These are phyloP conservation scores for Tiliacea aurago DNA, from an alignment of 2,888 invertebrate genomes.

Conservation along the genomic window DNA sequence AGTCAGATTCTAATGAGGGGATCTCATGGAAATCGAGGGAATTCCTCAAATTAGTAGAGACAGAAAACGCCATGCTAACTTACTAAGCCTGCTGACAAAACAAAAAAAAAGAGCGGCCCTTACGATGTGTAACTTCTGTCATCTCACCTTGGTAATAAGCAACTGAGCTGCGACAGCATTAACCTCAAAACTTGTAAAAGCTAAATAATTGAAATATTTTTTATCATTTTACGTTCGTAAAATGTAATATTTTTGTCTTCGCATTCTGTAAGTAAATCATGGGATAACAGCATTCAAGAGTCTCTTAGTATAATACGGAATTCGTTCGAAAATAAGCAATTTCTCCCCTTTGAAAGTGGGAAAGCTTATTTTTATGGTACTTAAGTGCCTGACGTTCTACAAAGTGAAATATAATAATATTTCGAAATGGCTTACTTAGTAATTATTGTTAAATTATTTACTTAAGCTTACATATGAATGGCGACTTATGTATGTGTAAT, in stretches of 20 bases:
- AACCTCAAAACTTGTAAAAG: no score
- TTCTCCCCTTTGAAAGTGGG: slow-evolving; percentile 5
- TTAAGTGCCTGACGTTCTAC: neutral
- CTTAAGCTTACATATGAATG: slow-evolving; percentile 4
- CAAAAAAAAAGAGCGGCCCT: neutral
- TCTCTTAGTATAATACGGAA: slow-evolving; percentile 26
- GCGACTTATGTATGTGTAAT: neutral
- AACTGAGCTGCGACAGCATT: no score
- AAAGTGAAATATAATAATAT: slow-evolving; percentile 1
- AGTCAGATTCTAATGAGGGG: no score
- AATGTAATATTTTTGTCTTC: slow-evolving; percentile 38
- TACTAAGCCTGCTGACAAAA: no score
- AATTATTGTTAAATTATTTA: neutral
- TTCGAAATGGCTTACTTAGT: slow-evolving; percentile 2
- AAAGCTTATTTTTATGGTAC: slow-evolving; percentile 26
- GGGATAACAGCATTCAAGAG: slow-evolving; percentile 43
- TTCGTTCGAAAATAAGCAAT: slow-evolving; percentile 39
- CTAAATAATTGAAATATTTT: no score
- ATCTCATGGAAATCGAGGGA: no score
- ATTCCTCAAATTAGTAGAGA: no score
- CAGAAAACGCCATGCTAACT: no score
- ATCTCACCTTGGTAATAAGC: no score
- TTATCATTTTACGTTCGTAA: no score
- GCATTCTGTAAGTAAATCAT: slow-evolving; percentile 36
- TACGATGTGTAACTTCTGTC: no score